Evolutionary conservation across 1,140 invertebrate genomes (phyloP).

Genomic region (Drosophila parabipectinata): DNA sequence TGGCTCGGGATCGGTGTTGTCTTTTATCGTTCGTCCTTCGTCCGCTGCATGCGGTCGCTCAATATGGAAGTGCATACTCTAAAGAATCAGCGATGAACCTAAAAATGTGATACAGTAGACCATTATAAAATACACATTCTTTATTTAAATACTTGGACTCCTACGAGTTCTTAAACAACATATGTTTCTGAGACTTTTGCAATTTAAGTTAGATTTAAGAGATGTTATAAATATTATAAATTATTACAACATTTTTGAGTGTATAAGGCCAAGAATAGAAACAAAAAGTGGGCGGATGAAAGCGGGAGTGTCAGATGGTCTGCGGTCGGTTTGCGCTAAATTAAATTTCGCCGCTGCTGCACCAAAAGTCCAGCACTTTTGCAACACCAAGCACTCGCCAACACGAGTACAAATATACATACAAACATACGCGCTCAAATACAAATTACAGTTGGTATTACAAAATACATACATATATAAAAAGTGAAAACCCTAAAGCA

Average conservation of each 20-base stretch:
- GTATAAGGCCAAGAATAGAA: neutral
- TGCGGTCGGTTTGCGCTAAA: slow-evolving; percentile 79
- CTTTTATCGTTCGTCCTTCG: slow-evolving; percentile 46
- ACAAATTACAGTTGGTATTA: slow-evolving; percentile 36
- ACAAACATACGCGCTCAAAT: slow-evolving; percentile 6
- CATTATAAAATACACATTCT: too few relatives aligned
- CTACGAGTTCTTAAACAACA: too few relatives aligned
- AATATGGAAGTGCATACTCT: slow-evolving; percentile 60
- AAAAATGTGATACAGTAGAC: too few relatives aligned
- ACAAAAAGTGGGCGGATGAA: neutral
- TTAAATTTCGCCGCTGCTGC: slow-evolving; percentile 70
- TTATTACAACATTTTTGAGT: neutral
- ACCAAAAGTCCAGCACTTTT: slow-evolving; percentile 54
- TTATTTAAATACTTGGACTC: too few relatives aligned
- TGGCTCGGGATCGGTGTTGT: slow-evolving; percentile 50
- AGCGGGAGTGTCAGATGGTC: slow-evolving; percentile 65
- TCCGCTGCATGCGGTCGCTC: slow-evolving; percentile 71
- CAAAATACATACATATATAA: slow-evolving; percentile 28
- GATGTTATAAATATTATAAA: too few relatives aligned
- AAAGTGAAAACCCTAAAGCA: slow-evolving; percentile 24
- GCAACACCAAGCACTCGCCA: slow-evolving; percentile 15
- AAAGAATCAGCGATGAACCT: slow-evolving; percentile 41
- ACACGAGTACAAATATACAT: neutral
- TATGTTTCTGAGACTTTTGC: neutral
- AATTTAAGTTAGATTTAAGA: neutral